A percentile compares a stretch with the other conserved stretches of the same genome.
Conservation (phyloP, 2,888 invertebrate genomes). For the Caenorhabditis afra region DNA sequence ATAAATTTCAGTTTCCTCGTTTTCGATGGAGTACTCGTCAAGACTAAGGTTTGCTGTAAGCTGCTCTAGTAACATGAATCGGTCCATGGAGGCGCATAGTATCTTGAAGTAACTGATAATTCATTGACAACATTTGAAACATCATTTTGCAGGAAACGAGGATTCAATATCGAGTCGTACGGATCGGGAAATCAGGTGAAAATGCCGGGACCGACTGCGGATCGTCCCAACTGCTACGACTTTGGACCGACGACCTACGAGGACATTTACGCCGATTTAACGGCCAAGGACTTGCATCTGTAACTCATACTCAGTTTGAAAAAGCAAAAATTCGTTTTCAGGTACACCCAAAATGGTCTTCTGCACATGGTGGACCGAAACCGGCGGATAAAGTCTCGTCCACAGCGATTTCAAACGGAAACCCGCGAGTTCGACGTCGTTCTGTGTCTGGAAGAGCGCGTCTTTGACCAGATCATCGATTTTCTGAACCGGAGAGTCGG, state of each 20-base stretch:
- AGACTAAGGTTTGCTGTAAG: conserved; percentile 88
- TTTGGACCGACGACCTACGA: conserved; percentile 73
- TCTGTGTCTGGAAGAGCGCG: conserved; percentile 96
- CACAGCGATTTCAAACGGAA: conserved; percentile 94
- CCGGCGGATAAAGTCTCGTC: conserved; percentile 92
- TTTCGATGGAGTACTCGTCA: conserved; percentile 29
- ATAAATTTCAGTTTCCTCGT: no score
- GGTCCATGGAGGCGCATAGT: conserved; percentile 99
- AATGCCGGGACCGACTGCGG: conserved; percentile 91
- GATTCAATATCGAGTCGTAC: conserved; percentile 87
- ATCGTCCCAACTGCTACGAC: conserved; percentile 72
- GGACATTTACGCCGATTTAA: conserved; percentile 71
- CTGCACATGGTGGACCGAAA: conserved; percentile 98
- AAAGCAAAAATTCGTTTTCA: conserved; percentile 62
- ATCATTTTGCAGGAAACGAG: conserved; percentile 88
- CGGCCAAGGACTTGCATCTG: conserved; percentile 70
- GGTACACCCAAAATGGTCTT: conserved; percentile 96
- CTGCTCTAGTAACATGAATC: conserved; percentile 99
- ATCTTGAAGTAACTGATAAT: conserved; percentile 86
- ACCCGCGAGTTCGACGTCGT: conserved; percentile 94
- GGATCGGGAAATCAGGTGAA: conserved; percentile 87
- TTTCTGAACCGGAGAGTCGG: conserved; percentile 86
- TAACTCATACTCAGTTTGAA: conserved; percentile 44
- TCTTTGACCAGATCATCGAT: conserved; percentile 89
- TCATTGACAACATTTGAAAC: background rate